A percentile compares a stretch with the other conserved stretches of the same genome.
Conservation (phyloP, 2,797 vertebrate genomes). For the Gallinago nigripennis region DNA sequence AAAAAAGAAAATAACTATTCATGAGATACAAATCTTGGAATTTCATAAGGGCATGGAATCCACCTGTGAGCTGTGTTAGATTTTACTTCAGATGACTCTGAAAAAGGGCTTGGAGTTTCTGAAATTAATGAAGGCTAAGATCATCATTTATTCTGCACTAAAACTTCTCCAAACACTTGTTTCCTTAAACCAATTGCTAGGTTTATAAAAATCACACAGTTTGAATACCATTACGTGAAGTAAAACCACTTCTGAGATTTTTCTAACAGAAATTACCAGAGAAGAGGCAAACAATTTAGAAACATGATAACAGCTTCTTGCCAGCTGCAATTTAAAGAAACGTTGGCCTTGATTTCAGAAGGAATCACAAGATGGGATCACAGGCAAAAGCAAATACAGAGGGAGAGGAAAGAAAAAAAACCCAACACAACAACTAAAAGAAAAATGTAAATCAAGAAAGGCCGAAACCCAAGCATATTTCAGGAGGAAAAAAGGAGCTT, state of each 20-base stretch:
- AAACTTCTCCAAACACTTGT: background rate
- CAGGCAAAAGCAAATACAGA: background rate
- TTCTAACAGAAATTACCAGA: background rate
- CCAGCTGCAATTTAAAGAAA: background rate
- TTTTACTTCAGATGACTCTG: background rate
- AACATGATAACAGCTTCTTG: background rate
- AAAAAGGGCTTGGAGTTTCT: background rate
- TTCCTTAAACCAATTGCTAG: background rate
- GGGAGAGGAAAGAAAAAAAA: accelerated
- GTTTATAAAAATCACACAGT: background rate
- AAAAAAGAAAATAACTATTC: background rate
- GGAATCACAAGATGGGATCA: background rate
- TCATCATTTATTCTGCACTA: background rate
- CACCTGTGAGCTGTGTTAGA: background rate
- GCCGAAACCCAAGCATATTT: background rate
- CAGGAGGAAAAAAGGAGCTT: background rate
- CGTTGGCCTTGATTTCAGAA: background rate
- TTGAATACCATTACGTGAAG: background rate
- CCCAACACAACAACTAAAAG: background rate
- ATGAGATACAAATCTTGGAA: background rate
- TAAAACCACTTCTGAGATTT: background rate
- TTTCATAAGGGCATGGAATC: background rate
- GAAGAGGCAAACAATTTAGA: background rate
- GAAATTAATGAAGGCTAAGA: background rate
- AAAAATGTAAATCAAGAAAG: background rate